phyloP scores from a whole-genome alignment of 2,113 vertebrate species.

The Microtus ochrogaster region DNA sequence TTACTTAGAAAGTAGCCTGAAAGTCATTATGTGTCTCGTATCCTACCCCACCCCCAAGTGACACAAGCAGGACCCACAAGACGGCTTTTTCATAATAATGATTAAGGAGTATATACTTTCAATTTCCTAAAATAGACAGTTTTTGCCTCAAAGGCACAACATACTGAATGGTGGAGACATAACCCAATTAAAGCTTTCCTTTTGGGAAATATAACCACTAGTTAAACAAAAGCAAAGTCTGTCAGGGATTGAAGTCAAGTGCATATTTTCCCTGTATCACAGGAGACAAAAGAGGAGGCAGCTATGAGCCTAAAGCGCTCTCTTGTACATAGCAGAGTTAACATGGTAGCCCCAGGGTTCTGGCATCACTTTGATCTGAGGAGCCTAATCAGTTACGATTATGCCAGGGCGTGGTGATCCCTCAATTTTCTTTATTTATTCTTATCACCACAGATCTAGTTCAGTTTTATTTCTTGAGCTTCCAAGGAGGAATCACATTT shows the following conservation, averaged over 20 bases:
- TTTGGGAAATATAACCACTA: not conserved
- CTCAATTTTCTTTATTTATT: not conserved
- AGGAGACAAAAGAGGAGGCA: not conserved
- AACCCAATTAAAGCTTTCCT: slow-evolving; percentile 33
- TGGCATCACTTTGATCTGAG: not conserved
- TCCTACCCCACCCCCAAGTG: not conserved
- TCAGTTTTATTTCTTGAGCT: not conserved
- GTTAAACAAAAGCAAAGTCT: slow-evolving; percentile 46
- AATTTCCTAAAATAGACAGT: not conserved
- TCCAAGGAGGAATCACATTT: not conserved
- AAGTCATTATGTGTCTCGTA: not conserved
- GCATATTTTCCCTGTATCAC: not conserved
- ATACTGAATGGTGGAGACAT: not conserved
- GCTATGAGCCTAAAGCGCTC: not conserved
- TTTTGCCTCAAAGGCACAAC: slow-evolving; percentile 27
- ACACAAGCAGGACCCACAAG: not conserved
- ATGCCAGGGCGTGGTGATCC: not conserved
- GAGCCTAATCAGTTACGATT: not conserved
- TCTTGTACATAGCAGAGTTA: not conserved
- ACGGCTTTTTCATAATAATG: slow-evolving; percentile 37
- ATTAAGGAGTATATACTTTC: slow-evolving; percentile 8
- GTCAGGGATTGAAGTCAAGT: not conserved
- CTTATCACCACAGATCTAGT: not conserved
- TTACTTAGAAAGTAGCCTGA: slow-evolving; percentile 22
- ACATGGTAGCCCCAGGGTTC: not conserved